Conservation (phyloP, 2,113 vertebrate species). For the Murina feae region DNA sequence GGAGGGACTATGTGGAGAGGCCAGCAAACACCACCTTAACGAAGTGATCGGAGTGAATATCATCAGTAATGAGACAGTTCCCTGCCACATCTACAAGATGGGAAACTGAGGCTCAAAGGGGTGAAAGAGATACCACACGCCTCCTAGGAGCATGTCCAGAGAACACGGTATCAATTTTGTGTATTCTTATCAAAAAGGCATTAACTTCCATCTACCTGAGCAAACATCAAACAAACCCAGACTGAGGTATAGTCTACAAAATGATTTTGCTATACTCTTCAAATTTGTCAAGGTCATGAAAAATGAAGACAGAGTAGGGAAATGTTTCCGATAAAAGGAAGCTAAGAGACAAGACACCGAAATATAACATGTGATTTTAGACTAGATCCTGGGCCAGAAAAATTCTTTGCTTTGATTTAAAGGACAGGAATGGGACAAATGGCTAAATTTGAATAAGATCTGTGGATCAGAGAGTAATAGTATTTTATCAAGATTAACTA, state of each 20-base stretch:
- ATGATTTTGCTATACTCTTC: not conserved
- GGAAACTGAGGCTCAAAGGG: not conserved
- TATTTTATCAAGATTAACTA: not conserved
- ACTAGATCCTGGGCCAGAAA: not conserved
- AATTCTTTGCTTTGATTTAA: not conserved
- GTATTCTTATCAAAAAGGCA: not conserved
- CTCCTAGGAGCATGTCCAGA: not conserved
- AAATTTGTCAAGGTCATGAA: not conserved
- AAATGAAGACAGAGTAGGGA: not conserved
- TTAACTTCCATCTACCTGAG: not conserved
- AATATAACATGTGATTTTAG: not conserved
- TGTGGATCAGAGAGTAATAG: not conserved
- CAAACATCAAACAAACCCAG: not conserved
- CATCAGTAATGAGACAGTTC: not conserved
- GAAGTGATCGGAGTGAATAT: not conserved
- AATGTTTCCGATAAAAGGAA: not conserved
- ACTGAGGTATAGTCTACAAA: not conserved
- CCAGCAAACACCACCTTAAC: not conserved
- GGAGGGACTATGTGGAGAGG: not conserved
- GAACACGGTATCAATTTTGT: not conserved
- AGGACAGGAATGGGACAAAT: not conserved
- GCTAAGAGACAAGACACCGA: not conserved
- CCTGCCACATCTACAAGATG: not conserved
- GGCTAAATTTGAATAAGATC: not conserved
- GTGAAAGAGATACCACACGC: not conserved